Conservation (phyloP, 2,888 invertebrate genomes). For the Stenurella melanura region DNA sequence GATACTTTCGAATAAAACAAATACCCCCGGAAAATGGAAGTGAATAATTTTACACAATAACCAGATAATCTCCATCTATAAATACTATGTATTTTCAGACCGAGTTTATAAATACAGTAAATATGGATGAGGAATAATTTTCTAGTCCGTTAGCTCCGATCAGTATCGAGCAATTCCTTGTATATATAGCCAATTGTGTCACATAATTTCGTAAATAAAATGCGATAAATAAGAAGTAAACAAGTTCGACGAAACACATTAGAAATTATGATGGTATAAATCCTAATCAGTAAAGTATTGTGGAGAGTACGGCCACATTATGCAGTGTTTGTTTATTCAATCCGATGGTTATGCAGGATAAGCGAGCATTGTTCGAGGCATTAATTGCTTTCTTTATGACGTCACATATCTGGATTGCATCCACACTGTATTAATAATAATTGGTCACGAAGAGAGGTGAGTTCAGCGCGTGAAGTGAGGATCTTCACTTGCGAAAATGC, state of each 20-base stretch:
- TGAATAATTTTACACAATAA: conserved; percentile 52
- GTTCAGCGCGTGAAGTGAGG: conserved; percentile 36
- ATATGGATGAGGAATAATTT: conserved; percentile 63
- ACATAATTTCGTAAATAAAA: conserved; percentile 66
- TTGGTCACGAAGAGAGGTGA: conserved; percentile 56
- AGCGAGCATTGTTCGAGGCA: conserved; percentile 66
- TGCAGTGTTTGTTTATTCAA: conserved; percentile 67
- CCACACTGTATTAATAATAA: conserved; percentile 54
- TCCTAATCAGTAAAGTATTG: conserved; percentile 68
- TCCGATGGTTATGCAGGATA: conserved; percentile 64
- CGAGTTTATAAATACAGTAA: conserved; percentile 53
- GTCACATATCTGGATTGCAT: conserved; percentile 57
- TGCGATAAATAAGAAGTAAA: conserved; percentile 67
- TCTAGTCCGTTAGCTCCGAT: conserved; percentile 60
- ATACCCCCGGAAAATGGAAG: conserved; percentile 39
- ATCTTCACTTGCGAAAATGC: neutral
- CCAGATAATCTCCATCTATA: conserved; percentile 53
- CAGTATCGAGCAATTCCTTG: conserved; percentile 57
- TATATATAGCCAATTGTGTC: conserved; percentile 63
- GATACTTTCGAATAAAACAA: conserved; percentile 18
- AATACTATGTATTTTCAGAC: conserved; percentile 50
- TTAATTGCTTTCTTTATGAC: conserved; percentile 65
- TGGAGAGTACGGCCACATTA: conserved; percentile 62
- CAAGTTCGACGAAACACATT: conserved; percentile 66
- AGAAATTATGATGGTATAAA: conserved; percentile 70